Conservation (phyloP, 2,888 invertebrate genomes). For the Sesia bembeciformis region DNA sequence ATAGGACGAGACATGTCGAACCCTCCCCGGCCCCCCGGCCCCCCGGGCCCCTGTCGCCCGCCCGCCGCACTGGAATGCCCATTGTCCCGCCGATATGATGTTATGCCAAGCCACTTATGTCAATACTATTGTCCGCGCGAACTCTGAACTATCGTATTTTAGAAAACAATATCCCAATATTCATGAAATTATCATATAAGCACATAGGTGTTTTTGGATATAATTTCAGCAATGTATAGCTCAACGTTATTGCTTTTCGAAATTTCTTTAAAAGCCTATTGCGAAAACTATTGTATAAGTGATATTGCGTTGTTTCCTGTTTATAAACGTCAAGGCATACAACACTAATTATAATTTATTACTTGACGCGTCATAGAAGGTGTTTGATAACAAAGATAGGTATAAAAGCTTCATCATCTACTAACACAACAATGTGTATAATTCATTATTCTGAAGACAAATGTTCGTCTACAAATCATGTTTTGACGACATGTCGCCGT, state of each 20-base stretch:
- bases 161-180: neutral
- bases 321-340: no score
- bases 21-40: conserved; percentile 14
- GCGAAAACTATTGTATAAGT: no score
- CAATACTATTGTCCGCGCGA: conserved; percentile 36
- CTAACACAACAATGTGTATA: neutral
- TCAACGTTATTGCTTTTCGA: no score
- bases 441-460: conserved; percentile 23
- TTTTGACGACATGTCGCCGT: conserved; percentile 36
- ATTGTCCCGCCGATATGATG: conserved; percentile 55
- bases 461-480: conserved; percentile 49
- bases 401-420: neutral
- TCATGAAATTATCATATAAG: neutral
- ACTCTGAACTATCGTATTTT: conserved; percentile 13
- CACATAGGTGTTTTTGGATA: neutral
- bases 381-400: neutral
- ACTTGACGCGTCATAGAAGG: neutral
- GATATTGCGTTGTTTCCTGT: no score
- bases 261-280: no score
- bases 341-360: neutral
- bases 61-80: conserved; percentile 48
- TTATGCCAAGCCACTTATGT: conserved; percentile 54
- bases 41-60: conserved; percentile 12
- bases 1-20: conserved; percentile 41
- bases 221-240: neutral